These are phyloP conservation scores for Drosophila tsacasi DNA, from an alignment of 1,140 invertebrate genomes.

Conservation along the genomic window DNA sequence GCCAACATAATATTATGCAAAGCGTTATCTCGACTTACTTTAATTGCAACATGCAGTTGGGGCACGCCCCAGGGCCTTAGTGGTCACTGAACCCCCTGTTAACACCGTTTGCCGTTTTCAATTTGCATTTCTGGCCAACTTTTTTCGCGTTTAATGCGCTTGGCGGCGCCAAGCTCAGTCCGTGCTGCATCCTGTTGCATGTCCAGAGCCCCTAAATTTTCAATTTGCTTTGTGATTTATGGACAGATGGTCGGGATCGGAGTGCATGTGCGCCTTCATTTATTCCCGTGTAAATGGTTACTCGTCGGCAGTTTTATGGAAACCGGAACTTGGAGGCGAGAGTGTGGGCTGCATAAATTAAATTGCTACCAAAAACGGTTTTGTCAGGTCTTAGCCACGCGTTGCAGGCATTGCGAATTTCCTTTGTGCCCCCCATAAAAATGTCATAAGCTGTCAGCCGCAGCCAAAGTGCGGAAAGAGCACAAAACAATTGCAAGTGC, in stretches of 20 bases:
- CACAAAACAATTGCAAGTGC: slow-evolving; percentile 23
- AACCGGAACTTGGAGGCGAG: slow-evolving; percentile 25
- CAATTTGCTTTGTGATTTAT: slow-evolving; percentile 58
- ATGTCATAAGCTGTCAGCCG: slow-evolving; percentile 39
- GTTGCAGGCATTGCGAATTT: slow-evolving; percentile 3
- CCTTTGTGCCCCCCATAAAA: slow-evolving; percentile 34
- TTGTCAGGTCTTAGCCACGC: slow-evolving; percentile 2
- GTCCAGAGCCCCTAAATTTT: slow-evolving; percentile 56
- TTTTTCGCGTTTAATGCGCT: background rate
- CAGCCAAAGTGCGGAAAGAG: slow-evolving; percentile 13
- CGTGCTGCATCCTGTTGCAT: slow-evolving; percentile 60
- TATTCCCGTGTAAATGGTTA: slow-evolving; percentile 52
- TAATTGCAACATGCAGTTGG: slow-evolving; percentile 22
- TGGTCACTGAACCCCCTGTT: slow-evolving; percentile 59
- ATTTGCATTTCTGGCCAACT: slow-evolving; percentile 47
- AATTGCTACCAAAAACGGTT: slow-evolving; percentile 3
- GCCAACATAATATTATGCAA: slow-evolving; percentile 9
- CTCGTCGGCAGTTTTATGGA: slow-evolving; percentile 51
- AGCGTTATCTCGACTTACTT: slow-evolving; percentile 24
- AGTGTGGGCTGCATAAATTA: slow-evolving; percentile 9
- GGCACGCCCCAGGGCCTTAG: background rate
- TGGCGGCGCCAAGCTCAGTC: background rate
- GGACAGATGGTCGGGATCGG: slow-evolving; percentile 24
- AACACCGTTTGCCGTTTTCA: slow-evolving; percentile 42
- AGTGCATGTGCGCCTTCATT: slow-evolving; percentile 49